A percentile compares a stretch with the other conserved stretches of the same genome.
phyloP scores from a whole-genome alignment of 2,797 vertebrate genomes.

The Brachymystax lenok region DNA sequence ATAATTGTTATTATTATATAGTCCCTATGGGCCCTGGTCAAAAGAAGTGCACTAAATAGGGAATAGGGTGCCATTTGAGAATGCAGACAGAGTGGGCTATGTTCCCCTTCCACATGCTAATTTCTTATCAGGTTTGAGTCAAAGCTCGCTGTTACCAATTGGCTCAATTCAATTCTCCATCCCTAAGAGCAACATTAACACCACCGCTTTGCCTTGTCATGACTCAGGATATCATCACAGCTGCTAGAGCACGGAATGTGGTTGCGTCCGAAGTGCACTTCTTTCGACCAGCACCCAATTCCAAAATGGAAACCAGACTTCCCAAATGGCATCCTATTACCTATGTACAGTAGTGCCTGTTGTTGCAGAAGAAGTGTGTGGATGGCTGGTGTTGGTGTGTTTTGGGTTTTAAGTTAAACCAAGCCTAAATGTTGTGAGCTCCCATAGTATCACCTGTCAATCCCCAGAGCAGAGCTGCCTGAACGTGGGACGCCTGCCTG shows the following conservation, averaged over 20 bases:
- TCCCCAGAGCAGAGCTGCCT: slow-evolving; percentile 1
- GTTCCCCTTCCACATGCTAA: not conserved
- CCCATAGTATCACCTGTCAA: not conserved
- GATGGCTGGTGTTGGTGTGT: not conserved
- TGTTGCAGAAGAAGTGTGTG: not conserved
- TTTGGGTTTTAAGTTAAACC: not conserved
- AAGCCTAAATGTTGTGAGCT: not conserved
- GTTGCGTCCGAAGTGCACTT: not conserved
- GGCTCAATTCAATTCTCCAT: not conserved
- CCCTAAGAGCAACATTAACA: not conserved
- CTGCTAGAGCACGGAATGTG: not conserved
- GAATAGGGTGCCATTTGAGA: not conserved
- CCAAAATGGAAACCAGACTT: not conserved
- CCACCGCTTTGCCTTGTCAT: not conserved
- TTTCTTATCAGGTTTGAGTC: not conserved
- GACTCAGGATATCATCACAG: not conserved
- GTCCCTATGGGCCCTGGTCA: too few species aligned
- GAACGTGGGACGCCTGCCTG: not conserved
- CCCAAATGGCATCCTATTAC: not conserved
- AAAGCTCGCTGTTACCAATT: not conserved
- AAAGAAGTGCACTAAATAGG: too few species aligned
- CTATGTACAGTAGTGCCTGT: not conserved
- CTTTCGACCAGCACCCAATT: not conserved
- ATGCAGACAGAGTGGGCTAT: not conserved
- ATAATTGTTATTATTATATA: too few species aligned